These are phyloP conservation scores for Dasypolia templi DNA, from an alignment of 2,888 invertebrate species.

Conservation along the genomic window DNA sequence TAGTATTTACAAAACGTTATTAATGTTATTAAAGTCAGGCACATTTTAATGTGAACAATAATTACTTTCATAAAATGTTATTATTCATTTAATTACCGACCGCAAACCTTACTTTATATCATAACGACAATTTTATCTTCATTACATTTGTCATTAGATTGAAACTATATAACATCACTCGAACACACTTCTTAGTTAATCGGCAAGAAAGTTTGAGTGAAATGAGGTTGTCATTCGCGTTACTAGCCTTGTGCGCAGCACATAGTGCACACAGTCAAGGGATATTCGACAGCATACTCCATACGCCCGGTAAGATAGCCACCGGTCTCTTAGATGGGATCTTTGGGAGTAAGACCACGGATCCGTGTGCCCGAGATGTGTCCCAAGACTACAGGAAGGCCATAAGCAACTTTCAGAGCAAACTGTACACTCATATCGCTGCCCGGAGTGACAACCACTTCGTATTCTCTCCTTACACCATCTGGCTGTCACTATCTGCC, in stretches of 20 bases:
- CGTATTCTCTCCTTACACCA: conserved; percentile 65
- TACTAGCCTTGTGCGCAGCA: conserved; percentile 43
- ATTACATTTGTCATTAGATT: conserved; percentile 29
- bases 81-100: neutral
- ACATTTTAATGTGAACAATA: neutral
- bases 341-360: conserved; percentile 8
- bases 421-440: conserved; percentile 50
- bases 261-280: conserved; percentile 29
- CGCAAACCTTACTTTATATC: conserved; percentile 13
- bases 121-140: conserved; percentile 16
- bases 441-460: conserved; percentile 59
- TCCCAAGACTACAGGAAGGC: conserved; percentile 43
- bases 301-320: conserved; percentile 2
- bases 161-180: conserved; percentile 1
- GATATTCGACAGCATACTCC: conserved; percentile 1
- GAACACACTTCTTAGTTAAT: neutral
- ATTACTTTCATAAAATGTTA: conserved; percentile 3
- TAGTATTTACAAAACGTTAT: neutral
- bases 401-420: conserved; percentile 34
- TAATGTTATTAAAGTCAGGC: neutral
- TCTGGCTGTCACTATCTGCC: conserved; percentile 70
- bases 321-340: conserved; percentile 6
- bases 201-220: neutral
- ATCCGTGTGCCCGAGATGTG: conserved; percentile 41
- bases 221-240: conserved; percentile 34